A percentile compares a stretch with the other conserved stretches of the same genome.
phyloP scores from a whole-genome alignment of 1,140 invertebrate genomes.

The Charaxes varanes region DNA sequence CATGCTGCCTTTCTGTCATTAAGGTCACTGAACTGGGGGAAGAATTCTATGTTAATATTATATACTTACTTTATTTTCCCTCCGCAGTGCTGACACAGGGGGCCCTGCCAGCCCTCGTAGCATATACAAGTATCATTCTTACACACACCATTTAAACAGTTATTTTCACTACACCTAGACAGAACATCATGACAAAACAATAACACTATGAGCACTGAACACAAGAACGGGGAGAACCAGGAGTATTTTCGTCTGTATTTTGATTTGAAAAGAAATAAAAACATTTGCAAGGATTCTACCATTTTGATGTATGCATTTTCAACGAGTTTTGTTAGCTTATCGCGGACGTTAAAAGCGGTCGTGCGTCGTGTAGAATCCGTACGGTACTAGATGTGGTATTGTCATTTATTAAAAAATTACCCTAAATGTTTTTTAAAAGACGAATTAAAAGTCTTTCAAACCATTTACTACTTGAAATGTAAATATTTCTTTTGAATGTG shows the following conservation, averaged over 20 bases:
- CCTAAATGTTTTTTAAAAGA: constrained; percentile 2
- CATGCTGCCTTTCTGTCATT: constrained; percentile 49
- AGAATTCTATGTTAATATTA: constrained; percentile 21
- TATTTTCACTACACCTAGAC: constrained; percentile 71
- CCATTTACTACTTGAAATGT: too few species aligned
- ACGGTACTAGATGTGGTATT: constrained; percentile 63
- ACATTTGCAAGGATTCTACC: constrained; percentile 87
- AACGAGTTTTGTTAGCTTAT: constrained; percentile 64
- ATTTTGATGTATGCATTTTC: constrained; percentile 78
- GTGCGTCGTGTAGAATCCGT: constrained; percentile 63
- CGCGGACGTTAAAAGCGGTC: constrained; percentile 55
- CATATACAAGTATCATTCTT: constrained; percentile 90
- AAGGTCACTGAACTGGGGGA: constrained; percentile 58
- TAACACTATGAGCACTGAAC: constrained; percentile 72
- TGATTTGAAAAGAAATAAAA: constrained; percentile 88
- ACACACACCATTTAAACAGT: constrained; percentile 76
- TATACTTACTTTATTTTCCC: constrained; percentile 90
- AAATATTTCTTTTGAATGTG: too few species aligned
- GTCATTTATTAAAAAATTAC: constrained; percentile 25
- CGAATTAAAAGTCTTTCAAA: too few species aligned
- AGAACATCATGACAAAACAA: constrained; percentile 71
- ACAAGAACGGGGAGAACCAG: constrained; percentile 71
- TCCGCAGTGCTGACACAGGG: constrained; percentile 90
- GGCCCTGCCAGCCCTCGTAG: constrained; percentile 91
- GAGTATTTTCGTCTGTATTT: constrained; percentile 85